phyloP scores from a whole-genome alignment of 1,140 invertebrate species.

The Probaryconus sp. region DNA sequence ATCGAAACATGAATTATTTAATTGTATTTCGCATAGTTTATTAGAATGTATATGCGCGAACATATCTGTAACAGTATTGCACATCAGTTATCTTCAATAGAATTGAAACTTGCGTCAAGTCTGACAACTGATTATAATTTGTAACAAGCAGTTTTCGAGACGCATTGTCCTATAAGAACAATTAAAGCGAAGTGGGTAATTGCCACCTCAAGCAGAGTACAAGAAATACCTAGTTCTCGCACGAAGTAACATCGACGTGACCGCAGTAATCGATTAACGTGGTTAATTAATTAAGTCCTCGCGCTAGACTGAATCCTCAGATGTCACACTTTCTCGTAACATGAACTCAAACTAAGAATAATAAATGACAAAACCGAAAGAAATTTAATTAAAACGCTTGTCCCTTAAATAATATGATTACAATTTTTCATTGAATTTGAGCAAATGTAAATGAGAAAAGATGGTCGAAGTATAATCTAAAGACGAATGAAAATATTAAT shows the following conservation, averaged over 20 bases:
- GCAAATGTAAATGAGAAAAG: too few relatives aligned
- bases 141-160: constrained; percentile 12
- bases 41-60: too few relatives aligned
- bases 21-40: too few relatives aligned
- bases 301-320: constrained; percentile 4
- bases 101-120: constrained; percentile 4
- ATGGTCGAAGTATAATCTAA: too few relatives aligned
- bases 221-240: constrained; percentile 19
- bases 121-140: constrained; percentile 16
- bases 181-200: constrained; percentile 17
- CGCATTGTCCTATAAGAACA: constrained; percentile 17
- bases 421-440: too few relatives aligned
- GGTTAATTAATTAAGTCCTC: constrained; percentile 17
- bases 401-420: too few relatives aligned
- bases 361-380: too few relatives aligned
- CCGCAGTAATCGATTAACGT: constrained; percentile 12
- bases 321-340: constrained; percentile 2
- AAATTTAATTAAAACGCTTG: too few relatives aligned
- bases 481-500: too few relatives aligned
- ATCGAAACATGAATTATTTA: too few relatives aligned
- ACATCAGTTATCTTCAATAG: neutral
- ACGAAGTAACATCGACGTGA: constrained; percentile 10
- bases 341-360: neutral
- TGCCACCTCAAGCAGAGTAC: constrained; percentile 10
- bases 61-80: neutral